Base-by-base conservation (phyloP, 2,888 invertebrate species). In the Xylota sylvarum region DNA sequence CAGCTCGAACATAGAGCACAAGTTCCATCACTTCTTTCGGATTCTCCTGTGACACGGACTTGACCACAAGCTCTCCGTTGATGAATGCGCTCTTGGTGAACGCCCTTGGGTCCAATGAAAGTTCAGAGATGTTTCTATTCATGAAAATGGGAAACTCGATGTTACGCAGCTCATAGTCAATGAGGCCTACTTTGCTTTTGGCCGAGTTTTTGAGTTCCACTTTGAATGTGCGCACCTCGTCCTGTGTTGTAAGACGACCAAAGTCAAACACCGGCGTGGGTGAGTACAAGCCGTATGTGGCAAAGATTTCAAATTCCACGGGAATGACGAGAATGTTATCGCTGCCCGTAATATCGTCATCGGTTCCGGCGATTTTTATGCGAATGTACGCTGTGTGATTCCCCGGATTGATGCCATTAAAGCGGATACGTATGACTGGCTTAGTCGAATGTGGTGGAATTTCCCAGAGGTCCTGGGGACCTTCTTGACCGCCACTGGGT, bases 371-470 rank as follows among this genome's bases (percentile, higher is more conserved):
- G 12, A 93, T 91, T 89, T 92, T 93, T 9, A 93, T 92, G 40
- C 96, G 95, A 90, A 97, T 95, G 90, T 96, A 97, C 40, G 97
- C 96, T 77, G 97, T 97, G 92, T 97, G 96, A 92, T 97, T 97
- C 90, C 95, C 96, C 90, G 96, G 96, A 88, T 94, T 93, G 89
- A 95, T 94, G 52, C 96, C 97, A 90, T 96, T 94, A 92, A 97
- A 97, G 90, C 95, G 95, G 88, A 98, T 96, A 89, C 96, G 95
- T 93, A 98, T 98, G 81, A 99, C 95, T 87, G 97, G 95, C 92
- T 97, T 97, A 55, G 96, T 95, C 91, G 96, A 95, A 93, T 96
- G 97, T 76, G 99, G 97, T 89, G 97, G 97, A 91, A 99, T 96
- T 92, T 96, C 95, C 98, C 98, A 98, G 89, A 97, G 93, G 89